Evolutionary conservation across 2,888 invertebrate genomes (phyloP), one percentile per base, ranked within the genome.

Genomic region (Acleris holmiana): DNA sequence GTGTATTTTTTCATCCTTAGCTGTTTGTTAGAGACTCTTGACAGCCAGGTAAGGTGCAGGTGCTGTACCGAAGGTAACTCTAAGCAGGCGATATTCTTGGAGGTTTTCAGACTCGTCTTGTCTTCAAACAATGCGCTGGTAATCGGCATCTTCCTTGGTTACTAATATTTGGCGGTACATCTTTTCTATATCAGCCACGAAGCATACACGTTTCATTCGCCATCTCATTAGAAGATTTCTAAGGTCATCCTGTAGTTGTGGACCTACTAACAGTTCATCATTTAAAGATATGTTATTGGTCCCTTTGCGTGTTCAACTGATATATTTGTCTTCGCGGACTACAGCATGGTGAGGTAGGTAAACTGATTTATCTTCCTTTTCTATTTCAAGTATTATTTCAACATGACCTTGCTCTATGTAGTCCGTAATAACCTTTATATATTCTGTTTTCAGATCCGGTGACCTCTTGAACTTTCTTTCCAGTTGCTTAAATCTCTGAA

Each of bases 151-250:
- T 3, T 68, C 56, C 7, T 53, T 58, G 17, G 54, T 6, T 5
- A 74, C 62, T 10, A 49, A 25, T n/a, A 73, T 65, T 60, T 70
- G 67, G 3, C 73, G 57, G 46, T 70, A 75, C 72, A 75, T 75
- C 67, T 75, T 68, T 50, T 54, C 49, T 10, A 71, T 57, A 54
- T 68, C 71, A 7, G 68, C 66, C 1, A 69, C 69, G 17, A 74
- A 63, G 8, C 61, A 67, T 15, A 70, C 40, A 15, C 35, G 44
- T 40, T 70, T 66, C 13, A 21, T 61, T 49, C 69, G 25, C 55
- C 70, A 72, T 56, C 69, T 21, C 47, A 69, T 48, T 13, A 70
- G 4, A 17, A 73, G 68, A 4, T 65, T 50, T 40, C 68, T 62
- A 58, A 71, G 13, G 59, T 67, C 65, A 15, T 66, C 50, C 58